Conservation (phyloP, 1,140 invertebrate genomes). For the Pseudachorutes palmiensis region DNA sequence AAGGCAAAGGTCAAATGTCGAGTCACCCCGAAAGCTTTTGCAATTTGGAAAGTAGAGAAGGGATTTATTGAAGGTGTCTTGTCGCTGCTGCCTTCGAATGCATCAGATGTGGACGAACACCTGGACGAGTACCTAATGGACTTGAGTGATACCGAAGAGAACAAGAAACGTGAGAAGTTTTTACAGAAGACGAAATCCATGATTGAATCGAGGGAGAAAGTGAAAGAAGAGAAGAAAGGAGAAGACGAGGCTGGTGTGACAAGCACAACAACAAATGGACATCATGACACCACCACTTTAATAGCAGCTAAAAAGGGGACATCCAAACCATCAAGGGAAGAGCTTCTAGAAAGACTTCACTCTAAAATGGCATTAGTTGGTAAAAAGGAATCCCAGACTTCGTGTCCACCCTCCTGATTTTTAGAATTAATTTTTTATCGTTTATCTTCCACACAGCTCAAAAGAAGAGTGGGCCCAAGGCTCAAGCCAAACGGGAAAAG, state of each 20-base stretch:
- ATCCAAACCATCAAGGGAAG: neutral
- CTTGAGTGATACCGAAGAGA: conserved; percentile 16
- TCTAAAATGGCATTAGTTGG: conserved; percentile 13
- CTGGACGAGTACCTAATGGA: conserved; percentile 28
- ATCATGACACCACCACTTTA: neutral
- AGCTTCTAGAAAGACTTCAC: conserved; percentile 20
- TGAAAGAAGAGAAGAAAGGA: neutral
- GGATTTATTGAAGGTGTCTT: conserved; percentile 22
- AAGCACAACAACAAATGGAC: neutral
- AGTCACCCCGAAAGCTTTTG: neutral
- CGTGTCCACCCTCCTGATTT: neutral
- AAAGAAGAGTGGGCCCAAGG: neutral
- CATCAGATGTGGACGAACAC: conserved; percentile 16
- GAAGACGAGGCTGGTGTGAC: neutral
- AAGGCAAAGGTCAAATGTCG: conserved; percentile 4
- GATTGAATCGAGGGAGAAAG: neutral
- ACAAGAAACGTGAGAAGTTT: conserved; percentile 8
- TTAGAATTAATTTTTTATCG: neutral
- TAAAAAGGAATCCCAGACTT: neutral
- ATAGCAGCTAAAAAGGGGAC: neutral
- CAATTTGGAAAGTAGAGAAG: conserved; percentile 8
- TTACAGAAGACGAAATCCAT: conserved; percentile 7
- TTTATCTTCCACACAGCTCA: neutral
- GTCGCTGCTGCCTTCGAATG: conserved; percentile 12
- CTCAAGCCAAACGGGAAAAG: conserved; percentile 6